phyloP scores from a whole-genome alignment of 2,113 vertebrate species.

The Machaerirhynchus nigripectus region DNA sequence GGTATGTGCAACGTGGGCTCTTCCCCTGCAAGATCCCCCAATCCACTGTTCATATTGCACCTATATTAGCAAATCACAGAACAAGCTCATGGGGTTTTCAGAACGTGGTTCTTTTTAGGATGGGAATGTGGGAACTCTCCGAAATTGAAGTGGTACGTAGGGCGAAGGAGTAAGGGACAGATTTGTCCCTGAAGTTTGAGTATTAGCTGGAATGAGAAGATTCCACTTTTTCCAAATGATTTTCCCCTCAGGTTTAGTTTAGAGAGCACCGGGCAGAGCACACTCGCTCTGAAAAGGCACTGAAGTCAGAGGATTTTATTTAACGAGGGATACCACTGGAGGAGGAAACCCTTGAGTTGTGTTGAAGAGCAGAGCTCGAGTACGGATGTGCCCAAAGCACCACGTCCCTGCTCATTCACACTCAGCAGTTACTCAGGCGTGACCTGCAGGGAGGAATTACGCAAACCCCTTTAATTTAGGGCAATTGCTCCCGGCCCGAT shows the following conservation, averaged over 20 bases:
- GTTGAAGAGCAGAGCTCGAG: background rate
- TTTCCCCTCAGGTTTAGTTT: background rate
- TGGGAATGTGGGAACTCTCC: background rate
- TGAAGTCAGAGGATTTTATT: background rate
- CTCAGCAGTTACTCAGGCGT: background rate
- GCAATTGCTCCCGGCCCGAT: background rate
- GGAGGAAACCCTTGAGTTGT: background rate
- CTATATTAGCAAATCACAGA: background rate
- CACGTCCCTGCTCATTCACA: background rate
- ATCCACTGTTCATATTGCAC: background rate
- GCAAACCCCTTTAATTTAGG: background rate
- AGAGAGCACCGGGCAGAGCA: background rate
- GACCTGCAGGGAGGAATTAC: background rate
- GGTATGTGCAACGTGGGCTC: background rate
- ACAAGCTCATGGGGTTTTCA: background rate
- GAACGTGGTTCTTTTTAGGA: background rate
- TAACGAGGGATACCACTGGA: background rate
- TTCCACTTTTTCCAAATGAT: accelerated
- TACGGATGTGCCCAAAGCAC: background rate
- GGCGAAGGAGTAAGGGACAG: background rate
- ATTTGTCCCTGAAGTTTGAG: background rate
- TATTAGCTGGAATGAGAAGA: background rate
- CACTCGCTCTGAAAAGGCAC: accelerated
- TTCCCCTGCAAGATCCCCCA: background rate
- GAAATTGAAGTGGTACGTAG: accelerated